Base-by-base conservation (phyloP, 1,140 invertebrate genomes). In the Pseudomyrmex gracilis region DNA sequence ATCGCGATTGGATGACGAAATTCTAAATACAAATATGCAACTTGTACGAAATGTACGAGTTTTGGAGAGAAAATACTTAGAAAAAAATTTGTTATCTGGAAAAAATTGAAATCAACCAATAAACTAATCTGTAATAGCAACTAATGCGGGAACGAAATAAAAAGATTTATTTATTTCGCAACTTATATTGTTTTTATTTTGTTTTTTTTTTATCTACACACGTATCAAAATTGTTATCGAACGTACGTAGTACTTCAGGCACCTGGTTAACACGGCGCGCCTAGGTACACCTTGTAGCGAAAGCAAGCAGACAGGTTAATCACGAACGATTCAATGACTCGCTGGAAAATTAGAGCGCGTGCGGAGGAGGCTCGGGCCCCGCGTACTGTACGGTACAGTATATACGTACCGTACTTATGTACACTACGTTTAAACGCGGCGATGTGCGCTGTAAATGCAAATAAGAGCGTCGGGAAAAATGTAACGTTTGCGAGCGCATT, bases 281-380 rank as follows among this genome's bases (percentile, higher is more conserved):
- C 24, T 22, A n/a, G 20, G 53, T 15, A 0, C 13, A 1, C 20
- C 24, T 22, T 55, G 55, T 5, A 9, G 10, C 43, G 47, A 68
- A 58, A 70, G 53, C 64, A n/a, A 58, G 64, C 53, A 51, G 55
- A 80, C 66, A 22, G 20, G 43, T 80, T 80, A 80, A 80, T 80
- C 76, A 71, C 76, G 55, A 80, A 53, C 76, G 53, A 70, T 78
- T 78, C 53, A 70, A 70, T 78, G 76, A 71, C 53, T 80, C 43
- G 76, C 76, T 58, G 76, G 64, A 71, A 80, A 71, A 80, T 71
- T 80, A 47, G 66, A 60, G 51, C 24, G 20, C 64, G 9, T 34
- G 15, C 63, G n/a, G n/a, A 15, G 64, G 20, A 55, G 12, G 66
- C 51, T 12, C 51, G 13, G 15, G 0, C 51, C 1, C 1, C 5